Percentiles rank a stretch among this genome's conserved stretches.
Evolutionary conservation across 2,888 invertebrate species (phyloP).

Genomic region (Parnassius glacialis): DNA sequence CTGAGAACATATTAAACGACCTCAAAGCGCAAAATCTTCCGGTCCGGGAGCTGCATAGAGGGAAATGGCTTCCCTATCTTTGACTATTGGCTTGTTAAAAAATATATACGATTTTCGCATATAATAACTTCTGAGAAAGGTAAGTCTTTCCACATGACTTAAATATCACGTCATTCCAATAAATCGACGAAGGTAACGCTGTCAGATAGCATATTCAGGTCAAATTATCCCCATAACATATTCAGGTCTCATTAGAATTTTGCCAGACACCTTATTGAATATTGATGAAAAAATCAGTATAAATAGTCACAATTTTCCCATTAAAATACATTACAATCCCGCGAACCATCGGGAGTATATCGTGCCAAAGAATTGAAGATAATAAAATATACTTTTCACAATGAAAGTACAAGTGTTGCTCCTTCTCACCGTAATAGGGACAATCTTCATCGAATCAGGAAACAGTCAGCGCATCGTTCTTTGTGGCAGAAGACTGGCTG

Average conservation of each 20-base stretch:
- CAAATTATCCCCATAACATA: conserved; percentile 1
- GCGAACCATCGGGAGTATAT: background rate
- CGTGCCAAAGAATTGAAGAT: background rate
- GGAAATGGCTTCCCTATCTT: no score
- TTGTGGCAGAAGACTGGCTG: conserved; percentile 38
- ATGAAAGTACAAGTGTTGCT: conserved; percentile 10
- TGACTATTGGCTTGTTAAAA: no score
- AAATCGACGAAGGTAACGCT: background rate
- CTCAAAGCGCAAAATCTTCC: no score
- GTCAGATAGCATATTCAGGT: background rate
- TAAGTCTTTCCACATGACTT: background rate
- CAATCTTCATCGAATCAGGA: background rate
- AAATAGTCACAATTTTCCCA: conserved; percentile 26
- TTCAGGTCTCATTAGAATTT: conserved; percentile 33
- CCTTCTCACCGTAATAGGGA: conserved; percentile 2
- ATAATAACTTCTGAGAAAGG: no score
- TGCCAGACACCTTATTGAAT: conserved; percentile 30
- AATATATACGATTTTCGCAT: no score
- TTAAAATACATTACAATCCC: conserved; percentile 18
- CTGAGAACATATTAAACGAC: no score
- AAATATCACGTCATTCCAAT: background rate
- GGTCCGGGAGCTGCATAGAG: no score
- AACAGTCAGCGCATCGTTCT: conserved; percentile 24
- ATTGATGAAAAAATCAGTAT: conserved; percentile 31
- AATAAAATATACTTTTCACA: background rate